Evolutionary conservation across 2,888 invertebrate species (phyloP).

Genomic region (Eupithecia centaureata): DNA sequence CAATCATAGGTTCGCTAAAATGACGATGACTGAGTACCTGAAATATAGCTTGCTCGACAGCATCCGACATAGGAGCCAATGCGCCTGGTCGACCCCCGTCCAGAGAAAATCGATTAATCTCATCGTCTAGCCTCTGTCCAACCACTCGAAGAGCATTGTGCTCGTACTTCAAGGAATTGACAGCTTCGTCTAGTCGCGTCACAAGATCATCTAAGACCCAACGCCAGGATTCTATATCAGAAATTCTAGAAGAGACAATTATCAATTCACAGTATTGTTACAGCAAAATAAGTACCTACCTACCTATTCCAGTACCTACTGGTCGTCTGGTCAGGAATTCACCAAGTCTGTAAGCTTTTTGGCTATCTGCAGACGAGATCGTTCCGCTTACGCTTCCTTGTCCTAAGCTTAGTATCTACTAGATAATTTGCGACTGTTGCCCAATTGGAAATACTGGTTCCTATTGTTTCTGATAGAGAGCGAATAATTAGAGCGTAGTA

Average conservation of each 20-base stretch:
- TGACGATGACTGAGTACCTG: slow-evolving; percentile 51
- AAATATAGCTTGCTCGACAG: slow-evolving; percentile 66
- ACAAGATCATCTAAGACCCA: slow-evolving; percentile 73
- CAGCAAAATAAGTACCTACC: too few species aligned
- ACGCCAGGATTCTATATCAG: slow-evolving; percentile 73
- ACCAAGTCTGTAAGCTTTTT: too few species aligned
- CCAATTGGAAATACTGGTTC: too few species aligned
- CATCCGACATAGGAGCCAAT: slow-evolving; percentile 61
- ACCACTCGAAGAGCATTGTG: slow-evolving; percentile 68
- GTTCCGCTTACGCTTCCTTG: too few species aligned
- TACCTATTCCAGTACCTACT: too few species aligned
- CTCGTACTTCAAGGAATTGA: slow-evolving; percentile 62
- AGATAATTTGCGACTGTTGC: too few species aligned
- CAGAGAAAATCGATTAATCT: slow-evolving; percentile 56
- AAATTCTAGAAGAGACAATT: slow-evolving; percentile 56
- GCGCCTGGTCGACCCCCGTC: slow-evolving; percentile 64
- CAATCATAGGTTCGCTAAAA: not conserved
- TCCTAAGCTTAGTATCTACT: too few species aligned
- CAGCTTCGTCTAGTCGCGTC: slow-evolving; percentile 65
- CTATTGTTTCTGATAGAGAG: too few species aligned
- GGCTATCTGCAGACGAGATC: too few species aligned
- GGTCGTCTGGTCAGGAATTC: too few species aligned
- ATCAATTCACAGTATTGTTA: not conserved
- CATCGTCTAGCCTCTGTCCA: slow-evolving; percentile 59
- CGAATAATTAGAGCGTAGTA: too few species aligned